A percentile compares a stretch with the other conserved stretches of the same genome.
These are phyloP conservation scores for Arbacia lixula DNA, from an alignment of 53 echinoderm and acorn worm genomes.

Conservation along the genomic window DNA sequence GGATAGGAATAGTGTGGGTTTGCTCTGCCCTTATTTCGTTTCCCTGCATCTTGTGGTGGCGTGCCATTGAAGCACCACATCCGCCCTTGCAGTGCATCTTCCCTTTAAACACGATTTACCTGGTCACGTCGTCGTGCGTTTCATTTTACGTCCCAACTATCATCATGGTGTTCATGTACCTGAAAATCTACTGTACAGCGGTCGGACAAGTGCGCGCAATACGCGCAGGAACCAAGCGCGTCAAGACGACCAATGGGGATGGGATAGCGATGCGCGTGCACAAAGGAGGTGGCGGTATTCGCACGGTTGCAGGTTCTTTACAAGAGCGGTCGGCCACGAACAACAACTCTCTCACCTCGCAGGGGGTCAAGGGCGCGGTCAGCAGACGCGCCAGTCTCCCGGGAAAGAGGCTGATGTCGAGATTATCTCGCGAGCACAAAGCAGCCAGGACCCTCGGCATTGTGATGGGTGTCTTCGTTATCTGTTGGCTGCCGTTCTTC, in stretches of 20 bases:
- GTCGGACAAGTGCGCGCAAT: constrained; percentile 78
- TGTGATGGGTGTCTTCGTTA: constrained; percentile 96
- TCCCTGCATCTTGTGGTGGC: constrained; percentile 96
- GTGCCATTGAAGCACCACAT: constrained; percentile 74
- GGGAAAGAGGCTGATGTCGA: constrained; percentile 44
- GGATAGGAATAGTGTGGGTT: constrained; percentile 84
- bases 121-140: constrained; percentile 86
- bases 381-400: constrained; percentile 10
- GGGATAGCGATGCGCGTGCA: constrained; percentile 84
- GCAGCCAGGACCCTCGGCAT: constrained; percentile 76
- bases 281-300: constrained; percentile 57
- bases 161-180: constrained; percentile 90
- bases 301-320: neutral
- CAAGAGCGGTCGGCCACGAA: constrained; percentile 25
- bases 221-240: constrained; percentile 75
- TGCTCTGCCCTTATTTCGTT: constrained; percentile 91
- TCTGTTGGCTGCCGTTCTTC: constrained; percentile 97
- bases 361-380: constrained; percentile 13
- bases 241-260: constrained; percentile 58
- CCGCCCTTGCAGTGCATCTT: constrained; percentile 74
- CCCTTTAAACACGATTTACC: constrained; percentile 78
- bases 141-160: constrained; percentile 92
- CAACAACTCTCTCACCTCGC: constrained; percentile 1
- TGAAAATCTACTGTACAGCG: constrained; percentile 85
- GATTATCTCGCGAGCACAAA: constrained; percentile 66